Conservation (phyloP, 1,140 invertebrate species). For the Drosophila baimaii region DNA sequence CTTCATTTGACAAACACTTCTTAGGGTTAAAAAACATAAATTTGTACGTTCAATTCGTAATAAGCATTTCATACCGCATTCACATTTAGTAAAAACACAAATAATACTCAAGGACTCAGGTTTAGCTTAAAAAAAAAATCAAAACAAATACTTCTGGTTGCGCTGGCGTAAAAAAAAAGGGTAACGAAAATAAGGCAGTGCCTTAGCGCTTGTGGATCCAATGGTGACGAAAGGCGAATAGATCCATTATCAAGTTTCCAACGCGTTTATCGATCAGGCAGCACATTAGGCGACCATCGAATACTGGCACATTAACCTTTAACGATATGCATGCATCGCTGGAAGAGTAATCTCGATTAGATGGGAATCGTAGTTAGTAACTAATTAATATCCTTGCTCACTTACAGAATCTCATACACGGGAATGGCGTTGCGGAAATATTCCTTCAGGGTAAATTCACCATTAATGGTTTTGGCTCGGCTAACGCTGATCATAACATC, state of each 20-base stretch:
- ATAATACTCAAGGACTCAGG: neutral
- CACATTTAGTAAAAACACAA: slow-evolving; percentile 12
- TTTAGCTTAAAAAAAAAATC: neutral
- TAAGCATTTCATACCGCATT: slow-evolving; percentile 3
- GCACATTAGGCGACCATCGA: slow-evolving; percentile 51
- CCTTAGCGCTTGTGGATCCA: slow-evolving; percentile 63
- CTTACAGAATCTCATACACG: slow-evolving; percentile 68
- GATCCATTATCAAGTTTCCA: slow-evolving; percentile 72
- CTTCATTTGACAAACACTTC: neutral
- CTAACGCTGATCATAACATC: slow-evolving; percentile 58
- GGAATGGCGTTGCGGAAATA: slow-evolving; percentile 70
- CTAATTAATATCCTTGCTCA: neutral
- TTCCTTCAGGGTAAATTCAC: slow-evolving; percentile 57
- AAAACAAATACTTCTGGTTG: neutral
- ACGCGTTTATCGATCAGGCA: slow-evolving; percentile 63
- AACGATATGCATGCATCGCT: slow-evolving; percentile 50
- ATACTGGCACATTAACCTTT: slow-evolving; percentile 51
- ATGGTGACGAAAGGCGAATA: slow-evolving; percentile 74
- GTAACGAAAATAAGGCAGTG: neutral
- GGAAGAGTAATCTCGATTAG: slow-evolving; percentile 17
- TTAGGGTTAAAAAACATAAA: neutral
- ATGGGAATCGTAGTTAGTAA: neutral
- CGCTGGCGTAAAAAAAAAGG: neutral
- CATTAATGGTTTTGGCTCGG: slow-evolving; percentile 42
- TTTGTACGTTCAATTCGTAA: neutral